Evolutionary conservation across 2,113 vertebrate species (phyloP).

Genomic region (Raja brachyura): DNA sequence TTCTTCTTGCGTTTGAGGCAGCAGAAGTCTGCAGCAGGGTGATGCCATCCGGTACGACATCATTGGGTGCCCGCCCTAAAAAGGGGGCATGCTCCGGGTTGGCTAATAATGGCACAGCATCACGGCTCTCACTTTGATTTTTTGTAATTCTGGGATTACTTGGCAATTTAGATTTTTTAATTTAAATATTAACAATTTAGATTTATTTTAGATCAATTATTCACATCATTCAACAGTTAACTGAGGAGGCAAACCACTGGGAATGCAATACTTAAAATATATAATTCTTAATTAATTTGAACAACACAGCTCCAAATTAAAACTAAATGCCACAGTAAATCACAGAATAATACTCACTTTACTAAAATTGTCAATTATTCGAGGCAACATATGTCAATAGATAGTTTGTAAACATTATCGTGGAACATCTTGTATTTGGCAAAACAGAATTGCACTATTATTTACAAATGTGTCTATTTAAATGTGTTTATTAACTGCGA

Average conservation of each 20-base stretch:
- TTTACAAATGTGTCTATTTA: too few species aligned
- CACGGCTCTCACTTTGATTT: background rate
- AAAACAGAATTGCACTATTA: too few species aligned
- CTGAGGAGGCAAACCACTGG: background rate
- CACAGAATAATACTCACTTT: background rate
- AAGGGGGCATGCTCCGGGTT: too few species aligned
- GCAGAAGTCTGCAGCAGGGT: too few species aligned
- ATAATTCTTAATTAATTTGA: too few species aligned
- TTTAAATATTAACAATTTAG: background rate
- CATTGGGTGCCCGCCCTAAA: too few species aligned
- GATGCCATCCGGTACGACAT: too few species aligned
- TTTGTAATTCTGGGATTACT: background rate
- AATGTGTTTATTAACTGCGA: too few species aligned
- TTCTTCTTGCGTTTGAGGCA: too few species aligned
- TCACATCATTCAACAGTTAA: background rate
- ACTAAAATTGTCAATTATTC: background rate
- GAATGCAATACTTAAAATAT: background rate
- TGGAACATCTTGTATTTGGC: background rate
- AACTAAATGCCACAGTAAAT: too few species aligned
- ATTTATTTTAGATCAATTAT: background rate
- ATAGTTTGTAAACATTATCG: background rate
- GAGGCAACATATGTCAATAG: background rate
- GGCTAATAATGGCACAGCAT: background rate
- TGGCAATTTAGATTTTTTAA: background rate
- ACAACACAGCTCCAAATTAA: too few species aligned